phyloP scores from a whole-genome alignment of 2,113 vertebrate species.

The Podocnemis expansa region DNA sequence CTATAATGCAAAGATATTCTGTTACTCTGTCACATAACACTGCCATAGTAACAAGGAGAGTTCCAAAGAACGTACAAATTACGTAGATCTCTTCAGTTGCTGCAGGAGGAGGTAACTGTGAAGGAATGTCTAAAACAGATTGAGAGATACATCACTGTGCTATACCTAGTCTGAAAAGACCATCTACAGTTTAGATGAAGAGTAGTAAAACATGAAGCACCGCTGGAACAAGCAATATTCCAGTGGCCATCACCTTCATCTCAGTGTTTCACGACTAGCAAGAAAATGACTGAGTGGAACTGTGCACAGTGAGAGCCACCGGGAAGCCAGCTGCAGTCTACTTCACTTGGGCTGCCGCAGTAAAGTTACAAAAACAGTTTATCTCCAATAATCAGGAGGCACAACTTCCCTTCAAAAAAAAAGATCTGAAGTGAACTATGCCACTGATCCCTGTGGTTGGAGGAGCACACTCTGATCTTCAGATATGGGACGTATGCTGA shows the following conservation, averaged over 20 bases:
- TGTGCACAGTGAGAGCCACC: not conserved
- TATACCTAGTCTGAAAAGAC: conserved; percentile 15
- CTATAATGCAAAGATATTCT: conserved; percentile 32
- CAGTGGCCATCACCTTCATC: conserved; percentile 45
- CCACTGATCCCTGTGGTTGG: conserved; percentile 39
- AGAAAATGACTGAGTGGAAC: conserved; percentile 54
- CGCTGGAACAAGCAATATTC: conserved; percentile 38
- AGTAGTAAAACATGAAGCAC: conserved; percentile 21
- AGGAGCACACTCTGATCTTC: conserved; percentile 5
- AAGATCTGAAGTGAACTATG: conserved; percentile 3
- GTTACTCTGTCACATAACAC: not conserved
- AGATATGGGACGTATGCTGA: not conserved
- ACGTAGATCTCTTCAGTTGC: not conserved
- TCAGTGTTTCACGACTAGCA: conserved; percentile 54
- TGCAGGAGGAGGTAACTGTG: not conserved
- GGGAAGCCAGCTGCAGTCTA: conserved; percentile 44
- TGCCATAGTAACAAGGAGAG: not conserved
- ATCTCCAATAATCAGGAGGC: conserved; percentile 60
- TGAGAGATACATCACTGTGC: conserved; percentile 42
- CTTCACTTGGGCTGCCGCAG: conserved; percentile 48
- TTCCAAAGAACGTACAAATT: not conserved
- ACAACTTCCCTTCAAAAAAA: conserved; percentile 61
- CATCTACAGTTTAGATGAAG: conserved; percentile 39
- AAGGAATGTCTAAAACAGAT: conserved; percentile 11
- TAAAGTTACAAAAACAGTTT: conserved; percentile 36